Evolutionary conservation across 2,113 vertebrate genomes (phyloP), one percentile per base, ranked within the genome.

Genomic region (Osmerus eperlanus): DNA sequence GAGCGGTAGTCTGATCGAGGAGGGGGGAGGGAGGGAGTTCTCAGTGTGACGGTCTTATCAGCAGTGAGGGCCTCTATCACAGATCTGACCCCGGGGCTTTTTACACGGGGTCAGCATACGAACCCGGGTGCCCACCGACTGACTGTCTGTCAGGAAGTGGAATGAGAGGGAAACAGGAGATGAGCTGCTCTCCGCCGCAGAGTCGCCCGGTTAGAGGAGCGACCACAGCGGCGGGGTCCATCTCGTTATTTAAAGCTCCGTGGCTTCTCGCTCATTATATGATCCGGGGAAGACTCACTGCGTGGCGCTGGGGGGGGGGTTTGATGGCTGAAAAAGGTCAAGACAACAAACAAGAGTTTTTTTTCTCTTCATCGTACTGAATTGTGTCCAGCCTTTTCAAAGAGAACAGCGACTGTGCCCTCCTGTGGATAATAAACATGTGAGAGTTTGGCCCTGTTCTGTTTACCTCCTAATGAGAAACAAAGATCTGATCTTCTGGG

Each of bases 391-490:
- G 55, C 15, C 7, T 56, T 12, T 63, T 13, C 61, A 28, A 77
- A 54, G 78, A 80, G 73, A 87, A 83, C 80, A 79, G 85, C 78
- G 86, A 85, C 83, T 79, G 79, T 82, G 81, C 65, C 78, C 88
- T 88, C 86, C 75, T 83, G 87, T 82, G 86, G 84, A 77, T 88
- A 83, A 90, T 85, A 86, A 89, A 84, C 86, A 87, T 88, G 81
- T 74, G 74, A 88, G 80, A 81, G 82, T 85, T 89, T 85, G 86
- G 86, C 83, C 9, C 84, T 75, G 81, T 78, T 77, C 87, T 86
- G 85, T 84, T 88, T 86, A 85, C 81, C 81, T 83, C 84, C 78
- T 89, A 89, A 90, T 91, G 86, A 87, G 86, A 90, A 90, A 88
- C 87, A 90, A 89, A 89, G 88, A 87, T 84, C 83, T 77, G 84